Percentiles rank a stretch among this genome's conserved stretches.
Conservation (phyloP, 2,113 vertebrate species). For the mouse (Mus musculus) region DNA sequence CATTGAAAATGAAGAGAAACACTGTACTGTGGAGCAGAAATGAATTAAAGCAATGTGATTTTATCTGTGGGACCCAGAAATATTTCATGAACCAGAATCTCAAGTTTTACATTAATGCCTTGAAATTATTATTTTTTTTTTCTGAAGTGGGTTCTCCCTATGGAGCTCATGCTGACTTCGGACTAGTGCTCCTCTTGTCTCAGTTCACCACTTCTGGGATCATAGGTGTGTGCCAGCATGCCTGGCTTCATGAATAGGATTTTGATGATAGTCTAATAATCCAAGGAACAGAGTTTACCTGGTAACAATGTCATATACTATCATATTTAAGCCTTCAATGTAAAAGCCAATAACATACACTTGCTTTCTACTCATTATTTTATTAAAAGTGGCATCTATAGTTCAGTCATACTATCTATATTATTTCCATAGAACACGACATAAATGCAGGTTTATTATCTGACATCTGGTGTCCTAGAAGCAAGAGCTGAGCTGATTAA, state of each 20-base stretch:
- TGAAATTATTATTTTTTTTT: background rate
- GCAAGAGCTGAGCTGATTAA: background rate
- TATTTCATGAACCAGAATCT: background rate
- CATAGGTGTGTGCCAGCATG: background rate
- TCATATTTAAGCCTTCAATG: background rate
- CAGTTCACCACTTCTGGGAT: background rate
- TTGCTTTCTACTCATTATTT: background rate
- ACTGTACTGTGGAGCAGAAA: background rate
- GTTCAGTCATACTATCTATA: background rate
- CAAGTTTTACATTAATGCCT: background rate
- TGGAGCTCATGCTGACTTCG: background rate
- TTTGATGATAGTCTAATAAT: background rate
- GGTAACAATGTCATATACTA: background rate
- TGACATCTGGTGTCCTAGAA: background rate
- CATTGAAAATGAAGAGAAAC: background rate
- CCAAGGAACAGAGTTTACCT: background rate
- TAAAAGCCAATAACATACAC: background rate
- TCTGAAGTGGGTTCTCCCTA: background rate
- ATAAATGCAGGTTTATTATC: background rate
- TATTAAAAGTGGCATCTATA: background rate
- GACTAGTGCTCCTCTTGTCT: background rate
- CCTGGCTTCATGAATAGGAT: background rate
- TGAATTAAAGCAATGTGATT: background rate
- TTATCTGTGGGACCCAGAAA: background rate
- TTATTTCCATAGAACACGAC: background rate